These are phyloP conservation scores for Polyommatus iphigenia DNA, from an alignment of 2,888 invertebrate species.

Conservation along the genomic window DNA sequence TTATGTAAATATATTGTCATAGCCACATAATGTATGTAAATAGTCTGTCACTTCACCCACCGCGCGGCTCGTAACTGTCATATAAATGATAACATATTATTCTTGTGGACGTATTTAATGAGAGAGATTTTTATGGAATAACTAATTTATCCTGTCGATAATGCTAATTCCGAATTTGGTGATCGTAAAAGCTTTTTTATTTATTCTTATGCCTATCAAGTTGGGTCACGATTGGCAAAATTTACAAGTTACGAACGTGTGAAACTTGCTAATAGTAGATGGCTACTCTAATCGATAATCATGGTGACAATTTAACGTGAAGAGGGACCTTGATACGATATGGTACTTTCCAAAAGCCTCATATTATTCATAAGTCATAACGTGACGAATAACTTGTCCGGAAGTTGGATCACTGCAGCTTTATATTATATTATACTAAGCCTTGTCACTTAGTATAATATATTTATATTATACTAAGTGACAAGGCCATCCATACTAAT, in stretches of 20 bases:
- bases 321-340: too few species aligned
- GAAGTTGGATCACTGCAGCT: too few species aligned
- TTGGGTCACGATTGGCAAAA: not conserved
- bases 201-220: not conserved
- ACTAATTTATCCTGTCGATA: not conserved
- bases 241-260: not conserved
- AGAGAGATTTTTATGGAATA: not conserved
- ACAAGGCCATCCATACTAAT: too few species aligned
- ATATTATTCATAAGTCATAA: too few species aligned
- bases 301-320: too few species aligned
- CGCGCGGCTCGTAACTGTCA: constrained; percentile 2
- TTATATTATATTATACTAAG: too few species aligned
- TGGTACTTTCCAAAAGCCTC: too few species aligned
- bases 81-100: not conserved
- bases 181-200: not conserved
- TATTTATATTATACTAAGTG: too few species aligned
- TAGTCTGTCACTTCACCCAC: constrained; percentile 10
- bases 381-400: too few species aligned
- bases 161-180: not conserved
- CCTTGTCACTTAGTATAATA: too few species aligned
- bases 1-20: constrained; percentile 15
- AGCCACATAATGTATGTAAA: constrained; percentile 4
- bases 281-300: too few species aligned
- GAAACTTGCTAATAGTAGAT: not conserved
- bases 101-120: constrained; percentile 4